Evolutionary conservation across 2,888 invertebrate genomes (phyloP), one percentile per base, ranked within the genome.

Genomic region (Therioaphis trifolii): DNA sequence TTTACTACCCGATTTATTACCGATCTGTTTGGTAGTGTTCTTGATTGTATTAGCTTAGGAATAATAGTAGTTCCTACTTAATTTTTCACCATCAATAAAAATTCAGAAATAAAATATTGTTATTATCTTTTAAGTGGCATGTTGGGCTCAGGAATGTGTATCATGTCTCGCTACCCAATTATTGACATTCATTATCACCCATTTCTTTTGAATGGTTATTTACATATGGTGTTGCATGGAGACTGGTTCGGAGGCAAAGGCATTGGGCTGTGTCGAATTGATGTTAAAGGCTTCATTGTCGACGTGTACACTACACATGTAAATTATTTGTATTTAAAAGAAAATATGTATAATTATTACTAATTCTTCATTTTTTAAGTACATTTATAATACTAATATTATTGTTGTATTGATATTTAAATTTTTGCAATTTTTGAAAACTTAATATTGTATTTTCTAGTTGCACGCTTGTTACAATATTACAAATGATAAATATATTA

Each of bases 171-270:
- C 89, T 94, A 94, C 90, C 91, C 92, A 43, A 95, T 98, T 86
- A 91, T 94, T 87, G 95, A 96, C 88, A 94, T 95, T 0, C 93
- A 97, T 88, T 97, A 95, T 88, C 96, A 97, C 89, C 93, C 94
- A 86, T 99, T 97, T 94, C 92, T 96, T 24, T 91, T 99, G n/a
- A 99, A 99, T 90, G 99, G 99, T 4, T 99, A 98, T 88, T 94
- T 97, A 68, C 95, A 98, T 90, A 95, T 96, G 90, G 90, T 98
- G 85, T 95, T 96, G 86, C 99, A 99, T 88, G 99, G 97, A 0
- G 99, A 99, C 89, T 99, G 99, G 99, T 99, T 97, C 89, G 98
- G 97, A 58, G 98, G 98, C 5, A 99, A 99, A 91, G 97, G 96
- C 15, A 93, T 97, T 61, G 96, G 96, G 2, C 89, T 97, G 29